Evolutionary conservation across 2,888 invertebrate species (phyloP).

Genomic region (Dasypogon diadema): DNA sequence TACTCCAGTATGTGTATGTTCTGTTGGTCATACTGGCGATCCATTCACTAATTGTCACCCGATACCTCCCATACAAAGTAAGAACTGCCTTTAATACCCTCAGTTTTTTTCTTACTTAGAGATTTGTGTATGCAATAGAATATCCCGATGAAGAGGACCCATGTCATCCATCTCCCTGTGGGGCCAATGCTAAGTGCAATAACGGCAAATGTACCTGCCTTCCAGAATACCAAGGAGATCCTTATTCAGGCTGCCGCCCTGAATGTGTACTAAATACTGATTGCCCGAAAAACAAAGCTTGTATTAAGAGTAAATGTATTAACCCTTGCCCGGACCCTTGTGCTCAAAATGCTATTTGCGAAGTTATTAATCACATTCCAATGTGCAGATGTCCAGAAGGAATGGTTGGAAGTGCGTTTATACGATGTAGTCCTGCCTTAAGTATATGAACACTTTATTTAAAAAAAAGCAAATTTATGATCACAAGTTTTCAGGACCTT

Average conservation of each 20-base stretch:
- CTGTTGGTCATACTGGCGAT: slow-evolving; percentile 72
- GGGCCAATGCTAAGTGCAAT: slow-evolving; percentile 75
- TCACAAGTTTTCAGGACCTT: slow-evolving; percentile 61
- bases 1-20: slow-evolving; percentile 76
- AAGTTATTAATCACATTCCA: slow-evolving; percentile 80
- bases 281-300: slow-evolving; percentile 77
- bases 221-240: slow-evolving; percentile 81
- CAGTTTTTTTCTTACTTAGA: slow-evolving; percentile 35
- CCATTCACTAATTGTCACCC: slow-evolving; percentile 70
- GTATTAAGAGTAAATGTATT: slow-evolving; percentile 77
- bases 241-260: slow-evolving; percentile 81
- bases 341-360: slow-evolving; percentile 79
- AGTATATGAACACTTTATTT: slow-evolving; percentile 61
- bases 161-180: slow-evolving; percentile 77
- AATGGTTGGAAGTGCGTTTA: slow-evolving; percentile 78
- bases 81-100: slow-evolving; percentile 41
- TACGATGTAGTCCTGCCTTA: slow-evolving; percentile 72
- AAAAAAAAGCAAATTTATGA: background rate
- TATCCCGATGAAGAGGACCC: slow-evolving; percentile 70
- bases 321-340: slow-evolving; percentile 84
- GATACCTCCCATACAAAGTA: slow-evolving; percentile 60
- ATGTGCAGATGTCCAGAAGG: slow-evolving; percentile 79
- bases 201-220: slow-evolving; percentile 80
- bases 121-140: slow-evolving; percentile 59
- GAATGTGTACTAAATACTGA: slow-evolving; percentile 82